A percentile compares a stretch with the other conserved stretches of the same genome.
Conservation (phyloP, 2,113 vertebrate genomes). For the Corythornis madagascariensis region DNA sequence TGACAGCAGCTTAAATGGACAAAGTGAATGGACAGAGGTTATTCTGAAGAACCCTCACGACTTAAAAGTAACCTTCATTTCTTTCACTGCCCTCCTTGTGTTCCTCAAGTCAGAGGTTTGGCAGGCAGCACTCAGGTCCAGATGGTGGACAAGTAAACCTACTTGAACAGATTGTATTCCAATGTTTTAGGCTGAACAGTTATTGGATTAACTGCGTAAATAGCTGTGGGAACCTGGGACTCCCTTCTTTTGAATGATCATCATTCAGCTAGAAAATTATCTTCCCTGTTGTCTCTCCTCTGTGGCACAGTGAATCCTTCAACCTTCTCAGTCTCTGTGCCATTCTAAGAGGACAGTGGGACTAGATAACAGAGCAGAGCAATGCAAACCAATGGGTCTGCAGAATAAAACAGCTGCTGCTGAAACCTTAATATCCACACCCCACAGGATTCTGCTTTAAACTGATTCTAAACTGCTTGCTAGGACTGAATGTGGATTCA, state of each 20-base stretch:
- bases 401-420: background rate
- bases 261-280: constrained; percentile 22
- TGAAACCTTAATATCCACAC: background rate
- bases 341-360: background rate
- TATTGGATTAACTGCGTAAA: constrained; percentile 45
- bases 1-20: background rate
- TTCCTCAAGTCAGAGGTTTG: background rate
- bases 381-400: background rate
- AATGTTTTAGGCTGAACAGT: constrained; percentile 15
- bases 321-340: background rate
- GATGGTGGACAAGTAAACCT: constrained; percentile 49
- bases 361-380: background rate
- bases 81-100: background rate
- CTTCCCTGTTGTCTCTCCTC: background rate
- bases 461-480: background rate
- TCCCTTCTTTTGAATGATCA: background rate
- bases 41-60: background rate
- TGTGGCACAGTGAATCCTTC: background rate
- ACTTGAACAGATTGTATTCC: constrained; percentile 38
- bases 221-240: constrained; percentile 24
- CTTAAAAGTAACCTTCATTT: constrained; percentile 31
- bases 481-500: background rate
- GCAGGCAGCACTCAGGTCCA: constrained; percentile 7
- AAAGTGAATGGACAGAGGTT: background rate
- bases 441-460: background rate